Evolutionary conservation across 2,888 invertebrate species (phyloP).

Genomic region (Pandemis cinnamomeana): DNA sequence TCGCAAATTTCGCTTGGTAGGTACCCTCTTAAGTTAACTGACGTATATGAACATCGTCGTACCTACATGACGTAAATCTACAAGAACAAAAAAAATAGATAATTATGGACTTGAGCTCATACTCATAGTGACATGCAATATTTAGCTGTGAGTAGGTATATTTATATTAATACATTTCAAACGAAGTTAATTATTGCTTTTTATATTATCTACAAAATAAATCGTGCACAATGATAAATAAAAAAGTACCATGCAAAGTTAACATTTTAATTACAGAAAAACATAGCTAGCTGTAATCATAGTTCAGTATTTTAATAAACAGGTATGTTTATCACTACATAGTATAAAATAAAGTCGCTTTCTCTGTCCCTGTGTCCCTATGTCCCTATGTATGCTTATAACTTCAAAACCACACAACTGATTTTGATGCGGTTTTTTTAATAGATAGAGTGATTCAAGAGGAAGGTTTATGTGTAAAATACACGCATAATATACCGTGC

Average conservation of each 20-base stretch:
- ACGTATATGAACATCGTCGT: too few relatives aligned
- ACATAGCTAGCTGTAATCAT: neutral
- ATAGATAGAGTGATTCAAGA: too few relatives aligned
- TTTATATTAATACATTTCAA: neutral
- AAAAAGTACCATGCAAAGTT: neutral
- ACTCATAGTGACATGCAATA: conserved; percentile 1
- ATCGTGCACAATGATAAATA: conserved; percentile 2
- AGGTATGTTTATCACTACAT: neutral
- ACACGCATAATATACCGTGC: too few relatives aligned
- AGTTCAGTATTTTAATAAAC: neutral
- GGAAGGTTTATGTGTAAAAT: too few relatives aligned
- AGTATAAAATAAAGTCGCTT: too few relatives aligned
- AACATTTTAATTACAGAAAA: neutral
- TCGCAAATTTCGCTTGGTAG: too few relatives aligned
- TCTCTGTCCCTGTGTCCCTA: too few relatives aligned
- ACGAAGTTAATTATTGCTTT: neutral
- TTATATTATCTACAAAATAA: neutral
- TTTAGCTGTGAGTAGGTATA: neutral
- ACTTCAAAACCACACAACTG: too few relatives aligned
- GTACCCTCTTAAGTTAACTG: too few relatives aligned
- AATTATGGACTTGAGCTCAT: neutral
- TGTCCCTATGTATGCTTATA: too few relatives aligned
- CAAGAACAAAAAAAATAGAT: neutral
- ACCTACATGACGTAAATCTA: neutral
- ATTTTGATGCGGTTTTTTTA: too few relatives aligned